Base-by-base conservation (phyloP, 2,113 vertebrate species). In the Brachyhypopomus gauderio region DNA sequence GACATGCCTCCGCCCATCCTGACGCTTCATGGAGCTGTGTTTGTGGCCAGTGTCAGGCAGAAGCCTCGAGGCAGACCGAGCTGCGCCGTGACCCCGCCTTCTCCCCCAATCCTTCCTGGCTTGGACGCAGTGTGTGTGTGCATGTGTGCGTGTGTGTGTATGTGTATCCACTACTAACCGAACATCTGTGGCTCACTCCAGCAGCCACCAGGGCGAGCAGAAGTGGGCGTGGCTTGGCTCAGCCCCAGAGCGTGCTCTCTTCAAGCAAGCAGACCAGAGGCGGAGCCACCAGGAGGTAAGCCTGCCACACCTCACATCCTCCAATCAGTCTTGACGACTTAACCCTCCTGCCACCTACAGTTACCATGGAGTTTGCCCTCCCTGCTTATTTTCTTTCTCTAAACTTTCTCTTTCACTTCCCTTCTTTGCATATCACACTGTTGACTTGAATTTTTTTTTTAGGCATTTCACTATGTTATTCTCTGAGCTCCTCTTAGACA, bases 281-380 rank as follows among this genome's bases (percentile, higher is more conserved):
- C 86, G 85, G 89, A 84, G 83, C 86, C 78, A 16, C 73, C 76
- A 9, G 91, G 87, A 92, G 93, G 93, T 94, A 76, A 89, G 89
- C 66, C 11, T 3, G 12, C 70, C 70, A 27, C 72, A 74, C n/a
- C 55, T 60, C 48, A 80, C 80, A 7, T 16, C 11, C 2, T 19
- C 4, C 45, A 52, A 52, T 52, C 45, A 52, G 9, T 52, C 2
- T 11, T 52, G 12, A 8, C 14, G 45, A 3, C 45, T 12, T 14
- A 52, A 52, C 9, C 12, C 9, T 52, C 45, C 45, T 52, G 30
- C 30, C 30, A 30, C 30, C 30, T 30, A 30, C 30, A 30, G 30
- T 30, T 30, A 30, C 30, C 30, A 30, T 30, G 30, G 30, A 30
- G 30, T 30, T 30, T 30, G 30, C 30, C 30, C 30, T 30, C 30